Conservation (phyloP, 1,140 invertebrate species). For the Heliothis virescens region DNA sequence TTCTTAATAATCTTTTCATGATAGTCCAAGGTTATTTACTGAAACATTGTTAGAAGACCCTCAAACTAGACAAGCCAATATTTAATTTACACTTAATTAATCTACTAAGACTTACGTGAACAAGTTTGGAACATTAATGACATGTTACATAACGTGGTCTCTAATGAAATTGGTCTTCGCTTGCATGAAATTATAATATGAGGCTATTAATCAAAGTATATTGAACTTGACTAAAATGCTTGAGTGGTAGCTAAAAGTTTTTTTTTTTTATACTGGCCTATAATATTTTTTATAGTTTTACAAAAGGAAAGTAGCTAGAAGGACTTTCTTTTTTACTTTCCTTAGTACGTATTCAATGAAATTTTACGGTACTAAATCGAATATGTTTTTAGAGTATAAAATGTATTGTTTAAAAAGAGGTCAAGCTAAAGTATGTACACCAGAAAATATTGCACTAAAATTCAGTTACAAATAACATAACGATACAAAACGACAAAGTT, state of each 20-base stretch:
- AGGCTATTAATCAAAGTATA: not conserved
- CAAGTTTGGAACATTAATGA: constrained; percentile 20
- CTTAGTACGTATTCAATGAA: no score
- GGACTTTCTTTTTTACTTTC: no score
- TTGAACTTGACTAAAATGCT: not conserved
- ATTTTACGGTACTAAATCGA: no score
- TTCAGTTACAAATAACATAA: constrained; percentile 6
- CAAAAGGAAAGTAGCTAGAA: no score
- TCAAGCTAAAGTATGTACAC: not conserved
- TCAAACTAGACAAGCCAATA: constrained; percentile 15
- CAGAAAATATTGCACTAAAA: not conserved
- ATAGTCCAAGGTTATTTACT: not conserved
- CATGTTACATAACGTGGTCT: not conserved
- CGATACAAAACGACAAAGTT: not conserved
- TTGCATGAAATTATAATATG: not conserved
- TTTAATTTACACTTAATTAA: constrained; percentile 46
- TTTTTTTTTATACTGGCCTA: no score
- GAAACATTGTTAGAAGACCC: constrained; percentile 8
- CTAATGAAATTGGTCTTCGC: constrained; percentile 6
- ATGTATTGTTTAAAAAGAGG: not conserved
- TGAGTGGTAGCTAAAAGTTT: no score
- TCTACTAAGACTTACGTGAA: constrained; percentile 28
- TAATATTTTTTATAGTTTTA: no score
- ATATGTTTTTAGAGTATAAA: no score
- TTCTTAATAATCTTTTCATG: not conserved